Percentiles rank a stretch among this genome's conserved stretches.
These are phyloP conservation scores for Stomorhina lunata DNA, from an alignment of 2,888 invertebrate species.

Conservation along the genomic window DNA sequence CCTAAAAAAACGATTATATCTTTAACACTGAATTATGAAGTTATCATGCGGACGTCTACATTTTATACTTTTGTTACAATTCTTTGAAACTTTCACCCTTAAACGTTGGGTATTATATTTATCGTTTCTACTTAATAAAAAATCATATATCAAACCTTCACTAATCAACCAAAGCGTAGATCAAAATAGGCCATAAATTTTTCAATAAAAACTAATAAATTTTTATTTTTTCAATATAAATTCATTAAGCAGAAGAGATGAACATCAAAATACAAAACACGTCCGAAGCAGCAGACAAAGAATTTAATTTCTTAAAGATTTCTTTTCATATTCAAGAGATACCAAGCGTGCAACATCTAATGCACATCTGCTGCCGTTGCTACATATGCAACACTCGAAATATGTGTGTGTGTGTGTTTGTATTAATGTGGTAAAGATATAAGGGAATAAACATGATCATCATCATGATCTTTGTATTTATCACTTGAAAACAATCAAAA, in stretches of 20 bases:
- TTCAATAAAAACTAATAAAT: constrained; percentile 48
- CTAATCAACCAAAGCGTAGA: constrained; percentile 46
- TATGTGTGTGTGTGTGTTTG: not conserved
- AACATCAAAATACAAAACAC: constrained; percentile 45
- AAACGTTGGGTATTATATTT: too few relatives aligned
- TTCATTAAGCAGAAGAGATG: constrained; percentile 57
- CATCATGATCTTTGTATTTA: too few relatives aligned
- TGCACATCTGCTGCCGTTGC: constrained; percentile 64
- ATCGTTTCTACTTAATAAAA: not conserved
- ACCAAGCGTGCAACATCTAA: constrained; percentile 22
- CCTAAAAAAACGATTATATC: too few relatives aligned
- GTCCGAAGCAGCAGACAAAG: constrained; percentile 16
- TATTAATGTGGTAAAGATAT: constrained; percentile 29
- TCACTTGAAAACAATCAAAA: constrained; percentile 56
- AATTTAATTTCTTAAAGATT: constrained; percentile 54
- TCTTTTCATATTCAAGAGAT: not conserved
- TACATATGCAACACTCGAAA: constrained; percentile 42
- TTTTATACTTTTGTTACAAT: not conserved
- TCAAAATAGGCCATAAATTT: constrained; percentile 63
- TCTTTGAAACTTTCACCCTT: not conserved
- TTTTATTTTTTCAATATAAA: constrained; percentile 34
- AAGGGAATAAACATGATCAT: constrained; percentile 8
- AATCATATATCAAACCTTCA: constrained; percentile 51
- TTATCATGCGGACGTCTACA: too few relatives aligned
- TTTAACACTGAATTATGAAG: too few relatives aligned